Base-by-base conservation (phyloP, 92 coral and sea anemone genomes). In the Phenganax stokvisi region DNA sequence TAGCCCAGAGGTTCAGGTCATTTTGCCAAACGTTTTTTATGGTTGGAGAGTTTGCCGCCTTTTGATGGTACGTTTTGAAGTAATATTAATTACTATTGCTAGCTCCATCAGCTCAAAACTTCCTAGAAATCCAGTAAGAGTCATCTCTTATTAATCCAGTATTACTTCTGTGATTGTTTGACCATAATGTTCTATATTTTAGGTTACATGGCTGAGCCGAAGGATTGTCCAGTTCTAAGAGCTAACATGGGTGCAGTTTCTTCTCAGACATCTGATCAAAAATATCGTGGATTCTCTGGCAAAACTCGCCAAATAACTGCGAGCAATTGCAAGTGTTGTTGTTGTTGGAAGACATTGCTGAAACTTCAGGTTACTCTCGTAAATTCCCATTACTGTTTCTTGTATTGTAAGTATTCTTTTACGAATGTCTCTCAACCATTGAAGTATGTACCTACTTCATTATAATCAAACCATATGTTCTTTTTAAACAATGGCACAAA, bases 1-100 rank as follows among this genome's bases (percentile, higher is more conserved):
- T 68, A 93, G 98, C 98, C 94, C 29, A 86, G 84, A 75, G 97
- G 97, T 29, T 86, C 86, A 76, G 97, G 98, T 13, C 89, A 91
- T 84, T 93, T 93, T 80, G 89, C 90, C 8, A 59, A 51, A 47
- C 93, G 98, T 15, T 85, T 84, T 72, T 31, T 65, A 10, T 93
- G 98, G 98, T 79, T 93, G 78, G 86, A 93, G 82, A 84, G 89
- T 10, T 56, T 93, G 53, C 82, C 92, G 47, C 98, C 98, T 6
- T 91, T 89, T 76, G 78, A 89, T 56, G 98, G 98, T 93, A 71
- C 57, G 91, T 74, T 0, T 68, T 64, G 0, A 53, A 47, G 28
- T 20, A 13, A 31, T 20, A 55, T n/a, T 29, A 37, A 55, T n/a
- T 29, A 37, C 56, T 29, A 16, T 28, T 51, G 8, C 10, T 25